These are phyloP conservation scores for Drosophila insularis DNA, from an alignment of 1,140 invertebrate genomes.

Conservation along the genomic window DNA sequence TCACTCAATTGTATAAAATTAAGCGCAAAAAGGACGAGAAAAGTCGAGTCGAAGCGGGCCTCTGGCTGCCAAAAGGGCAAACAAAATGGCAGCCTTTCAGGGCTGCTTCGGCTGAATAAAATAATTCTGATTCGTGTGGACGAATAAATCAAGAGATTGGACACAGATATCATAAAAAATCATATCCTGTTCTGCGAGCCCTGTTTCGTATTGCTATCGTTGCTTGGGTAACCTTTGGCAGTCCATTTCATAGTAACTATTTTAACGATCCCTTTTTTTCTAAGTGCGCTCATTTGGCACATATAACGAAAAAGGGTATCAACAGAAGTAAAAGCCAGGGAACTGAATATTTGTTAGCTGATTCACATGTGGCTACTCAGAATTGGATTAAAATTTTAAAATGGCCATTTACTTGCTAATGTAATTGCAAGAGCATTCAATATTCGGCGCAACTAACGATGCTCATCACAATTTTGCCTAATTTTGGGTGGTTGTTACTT, in stretches of 20 bases:
- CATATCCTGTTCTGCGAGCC: conserved; percentile 63
- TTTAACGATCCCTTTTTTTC: conserved; percentile 38
- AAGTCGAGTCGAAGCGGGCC: conserved; percentile 12
- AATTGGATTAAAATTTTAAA: too few species aligned
- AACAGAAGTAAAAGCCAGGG: conserved; percentile 19
- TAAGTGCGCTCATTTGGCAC: conserved; percentile 50
- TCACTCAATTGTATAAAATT: conserved; percentile 82
- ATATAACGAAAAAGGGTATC: conserved; percentile 34
- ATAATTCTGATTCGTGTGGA: conserved; percentile 79
- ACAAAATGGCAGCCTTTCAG: conserved; percentile 68
- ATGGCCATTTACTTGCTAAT: too few species aligned
- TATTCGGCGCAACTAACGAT: neutral
- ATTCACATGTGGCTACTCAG: neutral
- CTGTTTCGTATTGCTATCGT: conserved; percentile 40
- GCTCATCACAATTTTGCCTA: neutral
- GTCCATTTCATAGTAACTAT: conserved; percentile 38
- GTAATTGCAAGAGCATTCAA: neutral
- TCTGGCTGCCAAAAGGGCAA: conserved; percentile 43
- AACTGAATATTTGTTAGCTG: too few species aligned
- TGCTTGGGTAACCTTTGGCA: conserved; percentile 1
- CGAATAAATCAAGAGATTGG: conserved; percentile 82
- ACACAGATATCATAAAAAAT: conserved; percentile 82
- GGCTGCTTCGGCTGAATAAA: conserved; percentile 62
- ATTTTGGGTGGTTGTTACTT: conserved; percentile 13
- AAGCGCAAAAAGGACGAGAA: conserved; percentile 70